Evolutionary conservation across 2,797 vertebrate genomes (phyloP), one percentile per base, ranked within the genome.

Genomic region (Heterohyrax brucei): DNA sequence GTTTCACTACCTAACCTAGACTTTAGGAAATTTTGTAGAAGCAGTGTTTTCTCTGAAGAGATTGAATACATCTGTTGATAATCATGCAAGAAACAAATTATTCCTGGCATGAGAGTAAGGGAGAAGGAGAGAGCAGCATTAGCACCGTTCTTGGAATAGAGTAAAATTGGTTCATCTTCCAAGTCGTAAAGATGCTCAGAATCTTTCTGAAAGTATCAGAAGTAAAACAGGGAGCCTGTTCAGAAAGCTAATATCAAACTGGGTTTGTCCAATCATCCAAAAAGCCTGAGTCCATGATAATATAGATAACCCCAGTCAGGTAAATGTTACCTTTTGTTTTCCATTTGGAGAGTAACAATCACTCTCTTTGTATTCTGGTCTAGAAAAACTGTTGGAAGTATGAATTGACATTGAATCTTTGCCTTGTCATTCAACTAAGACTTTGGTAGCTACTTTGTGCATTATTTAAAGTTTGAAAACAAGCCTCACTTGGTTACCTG

Each of bases 221-320:
- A 80, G 1, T 22, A 94, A 91, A 46, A 6, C 10, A 76, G 56
- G 28, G 22, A 39, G 33, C 78, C 48, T 83, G 2, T 3, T 30
- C 39, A 28, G 75, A 53, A 88, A 33, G 24, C 4, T 87, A 33
- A n/a, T 6, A n/a, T 79, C 48, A 61, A 50, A 39, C 3, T 56
- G 39, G 28, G 13, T 21, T 82, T 70, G 21, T 22, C 5, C 9
- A 76, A 48, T 8, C 13, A 18, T 53, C 82, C 26, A 76, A 78
- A 33, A 26, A 28, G 0, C 21, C 33, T 26, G 4, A 0, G 10
- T 5, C 8, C 39, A 10, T 22, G n/a, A n/a, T 16, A 22, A 19
- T 75, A 21, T 5, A 72, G n/a, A 59, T 19, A 44, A 87, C 53
- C 18, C 6, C 28, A 56, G 30, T 18, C 22, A 84, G 33, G 14